A percentile compares a stretch with the other conserved stretches of the same genome.
Conservation (phyloP, 2,797 vertebrate genomes). For the Microctenopoma lineatum region DNA sequence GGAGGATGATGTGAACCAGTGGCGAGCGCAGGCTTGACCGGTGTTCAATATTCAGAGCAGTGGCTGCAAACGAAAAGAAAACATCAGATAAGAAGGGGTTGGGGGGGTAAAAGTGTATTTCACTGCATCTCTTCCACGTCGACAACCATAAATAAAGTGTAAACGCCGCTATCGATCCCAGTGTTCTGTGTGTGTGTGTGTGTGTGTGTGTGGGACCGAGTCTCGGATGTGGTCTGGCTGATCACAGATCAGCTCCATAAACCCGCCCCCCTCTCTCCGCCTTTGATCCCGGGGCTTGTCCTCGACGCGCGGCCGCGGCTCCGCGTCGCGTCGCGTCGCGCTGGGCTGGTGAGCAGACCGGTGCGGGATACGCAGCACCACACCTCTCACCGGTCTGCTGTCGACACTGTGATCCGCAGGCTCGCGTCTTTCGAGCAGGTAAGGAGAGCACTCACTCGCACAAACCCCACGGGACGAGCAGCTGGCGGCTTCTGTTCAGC, state of each 20-base stretch:
- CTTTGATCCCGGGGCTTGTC: conserved; percentile 90
- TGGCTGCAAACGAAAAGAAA: neutral
- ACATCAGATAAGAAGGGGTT: neutral
- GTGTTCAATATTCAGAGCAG: neutral
- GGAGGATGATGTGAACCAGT: no score
- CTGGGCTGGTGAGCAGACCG: conserved; percentile 75
- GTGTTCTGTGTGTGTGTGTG: neutral
- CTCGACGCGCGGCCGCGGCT: conserved; percentile 74
- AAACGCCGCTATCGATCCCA: conserved; percentile 16
- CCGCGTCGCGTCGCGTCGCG: conserved; percentile 68
- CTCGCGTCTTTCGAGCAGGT: conserved; percentile 49
- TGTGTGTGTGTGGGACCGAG: neutral
- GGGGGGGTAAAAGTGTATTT: no score
- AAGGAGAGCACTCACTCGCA: conserved; percentile 23
- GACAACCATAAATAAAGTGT: neutral
- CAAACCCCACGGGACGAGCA: neutral
- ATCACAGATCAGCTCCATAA: conserved; percentile 57
- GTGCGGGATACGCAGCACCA: conserved; percentile 45
- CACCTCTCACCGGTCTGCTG: conserved; percentile 57
- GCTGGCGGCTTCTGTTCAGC: neutral
- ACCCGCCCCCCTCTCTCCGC: conserved; percentile 61
- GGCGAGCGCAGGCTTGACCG: neutral
- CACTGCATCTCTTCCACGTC: neutral
- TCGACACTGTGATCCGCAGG: neutral
- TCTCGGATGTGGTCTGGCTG: conserved; percentile 62